phyloP scores from a whole-genome alignment of 2,888 invertebrate species.

The Lasioglossum malachurum region DNA sequence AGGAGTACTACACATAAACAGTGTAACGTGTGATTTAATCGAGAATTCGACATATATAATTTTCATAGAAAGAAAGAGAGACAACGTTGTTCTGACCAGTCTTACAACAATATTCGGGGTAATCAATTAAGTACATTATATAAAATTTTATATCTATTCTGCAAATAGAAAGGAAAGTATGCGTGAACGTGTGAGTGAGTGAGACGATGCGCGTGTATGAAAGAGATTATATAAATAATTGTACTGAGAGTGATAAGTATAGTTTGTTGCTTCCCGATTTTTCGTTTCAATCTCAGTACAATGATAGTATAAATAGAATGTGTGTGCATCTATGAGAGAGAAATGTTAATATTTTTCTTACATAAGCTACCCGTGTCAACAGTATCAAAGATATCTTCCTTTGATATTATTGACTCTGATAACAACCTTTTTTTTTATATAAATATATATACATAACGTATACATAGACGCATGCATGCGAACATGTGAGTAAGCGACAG shows the following conservation, averaged over 20 bases:
- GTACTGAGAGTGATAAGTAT: slow-evolving; percentile 62
- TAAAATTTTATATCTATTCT: slow-evolving; percentile 75
- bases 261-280: slow-evolving; percentile 69
- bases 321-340: slow-evolving; percentile 63
- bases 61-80: slow-evolving; percentile 79
- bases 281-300: slow-evolving; percentile 65
- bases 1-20: slow-evolving; percentile 60
- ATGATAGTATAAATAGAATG: slow-evolving; percentile 57
- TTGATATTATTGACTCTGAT: slow-evolving; percentile 56
- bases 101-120: slow-evolving; percentile 50
- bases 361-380: slow-evolving; percentile 57
- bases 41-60: slow-evolving; percentile 61
- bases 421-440: slow-evolving; percentile 53
- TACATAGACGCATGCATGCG: slow-evolving; percentile 39
- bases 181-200: slow-evolving; percentile 28
- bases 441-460: slow-evolving; percentile 50
- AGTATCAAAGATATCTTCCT: slow-evolving; percentile 59
- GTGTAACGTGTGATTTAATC: slow-evolving; percentile 70
- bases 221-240: slow-evolving; percentile 51
- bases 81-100: slow-evolving; percentile 58
- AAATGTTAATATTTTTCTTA: slow-evolving; percentile 74
- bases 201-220: slow-evolving; percentile 52
- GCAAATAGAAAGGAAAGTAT: slow-evolving; percentile 52
- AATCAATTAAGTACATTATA: slow-evolving; percentile 55
- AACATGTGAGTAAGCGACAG: slow-evolving; percentile 49